Base-by-base conservation (phyloP, 1,140 invertebrate genomes). In the Euura saliciscinereae region DNA sequence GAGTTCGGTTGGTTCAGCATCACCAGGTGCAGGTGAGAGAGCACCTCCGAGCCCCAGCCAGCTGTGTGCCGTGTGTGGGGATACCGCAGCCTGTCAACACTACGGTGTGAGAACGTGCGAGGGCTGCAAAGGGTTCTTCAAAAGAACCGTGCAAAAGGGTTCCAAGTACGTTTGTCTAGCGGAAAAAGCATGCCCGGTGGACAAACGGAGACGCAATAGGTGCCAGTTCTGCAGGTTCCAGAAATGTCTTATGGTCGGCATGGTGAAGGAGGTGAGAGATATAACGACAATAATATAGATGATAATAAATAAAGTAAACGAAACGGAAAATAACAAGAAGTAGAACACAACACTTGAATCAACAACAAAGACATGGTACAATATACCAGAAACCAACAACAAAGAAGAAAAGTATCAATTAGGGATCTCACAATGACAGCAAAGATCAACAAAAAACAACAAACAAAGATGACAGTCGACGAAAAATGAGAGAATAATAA, bases 211-310 rank as follows among this genome's bases (percentile, higher is more conserved):
- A 77, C 89, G 98, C 78, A 99, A 99, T 87, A 91, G 98, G 73
- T 99, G 98, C 82, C 98, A 99, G 87, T 99, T 98, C 86, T 99
- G 98, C 87, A 91, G 98, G 78, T 99, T 99, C 86, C 98, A 99
- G 87, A 99, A 99, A 90, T 99, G 98, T 89, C 89, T 99, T 46
- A 92, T 93, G 44, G 98, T 99, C 28, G 98, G 98, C 66, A 99
- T 99, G 98, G 98, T 99, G 2, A 98, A 99, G 89, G 99, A 98
- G 90, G 95, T 96, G 75, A 73, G 59, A 64, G 44, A 43, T 6
- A 13, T 11, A 65, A 11, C 11, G 2, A 65, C 28, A 1, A 28
- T 28, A 28, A 1, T 28, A 28, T 0, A 0, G 1, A 28, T 1
- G 1, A 28, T 28, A 28, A 28, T 28, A 28, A 28, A 28, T 28